Percentiles rank a stretch among this genome's conserved stretches.
These are phyloP conservation scores for Drosophila guanche DNA, from an alignment of 1,140 invertebrate genomes.

Conservation along the genomic window DNA sequence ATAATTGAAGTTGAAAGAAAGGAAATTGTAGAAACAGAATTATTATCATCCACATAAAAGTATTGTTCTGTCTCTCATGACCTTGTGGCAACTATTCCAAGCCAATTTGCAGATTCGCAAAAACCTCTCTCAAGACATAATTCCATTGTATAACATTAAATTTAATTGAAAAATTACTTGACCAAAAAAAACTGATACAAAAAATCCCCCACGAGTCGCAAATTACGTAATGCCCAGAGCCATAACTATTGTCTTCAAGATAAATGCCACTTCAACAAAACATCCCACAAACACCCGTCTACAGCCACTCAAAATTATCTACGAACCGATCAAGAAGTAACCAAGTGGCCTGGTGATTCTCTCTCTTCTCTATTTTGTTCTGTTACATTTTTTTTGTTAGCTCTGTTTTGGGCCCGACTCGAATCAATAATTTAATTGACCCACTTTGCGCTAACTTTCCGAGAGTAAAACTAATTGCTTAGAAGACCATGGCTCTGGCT, in stretches of 20 bases:
- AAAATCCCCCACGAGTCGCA: slow-evolving; percentile 21
- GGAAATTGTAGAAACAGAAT: background rate
- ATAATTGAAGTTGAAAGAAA: background rate
- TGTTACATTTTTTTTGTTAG: background rate
- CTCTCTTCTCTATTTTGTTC: background rate
- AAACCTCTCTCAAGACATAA: slow-evolving; percentile 9
- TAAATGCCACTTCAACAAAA: slow-evolving; percentile 19
- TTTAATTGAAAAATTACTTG: slow-evolving; percentile 54
- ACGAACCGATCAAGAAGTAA: slow-evolving; percentile 7
- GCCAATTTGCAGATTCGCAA: slow-evolving; percentile 9
- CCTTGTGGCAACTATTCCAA: slow-evolving; percentile 6
- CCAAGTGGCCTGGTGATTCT: slow-evolving; percentile 3
- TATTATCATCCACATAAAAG: too few relatives aligned
- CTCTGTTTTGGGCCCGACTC: slow-evolving; percentile 15
- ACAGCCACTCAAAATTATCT: slow-evolving; percentile 21
- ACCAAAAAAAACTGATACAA: slow-evolving; percentile 19
- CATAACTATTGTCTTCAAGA: slow-evolving; percentile 34
- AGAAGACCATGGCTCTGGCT: slow-evolving; percentile 8
- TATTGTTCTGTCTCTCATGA: background rate
- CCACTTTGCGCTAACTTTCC: slow-evolving; percentile 32
- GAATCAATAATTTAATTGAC: slow-evolving; percentile 60
- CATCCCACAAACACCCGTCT: slow-evolving; percentile 35
- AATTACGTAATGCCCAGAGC: slow-evolving; percentile 37
- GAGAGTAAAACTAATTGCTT: slow-evolving; percentile 38
- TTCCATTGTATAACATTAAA: slow-evolving; percentile 11